Percentiles rank a stretch among this genome's conserved stretches.
phyloP scores from a whole-genome alignment of 2,113 vertebrate genomes.

The Poecilia latipinna region DNA sequence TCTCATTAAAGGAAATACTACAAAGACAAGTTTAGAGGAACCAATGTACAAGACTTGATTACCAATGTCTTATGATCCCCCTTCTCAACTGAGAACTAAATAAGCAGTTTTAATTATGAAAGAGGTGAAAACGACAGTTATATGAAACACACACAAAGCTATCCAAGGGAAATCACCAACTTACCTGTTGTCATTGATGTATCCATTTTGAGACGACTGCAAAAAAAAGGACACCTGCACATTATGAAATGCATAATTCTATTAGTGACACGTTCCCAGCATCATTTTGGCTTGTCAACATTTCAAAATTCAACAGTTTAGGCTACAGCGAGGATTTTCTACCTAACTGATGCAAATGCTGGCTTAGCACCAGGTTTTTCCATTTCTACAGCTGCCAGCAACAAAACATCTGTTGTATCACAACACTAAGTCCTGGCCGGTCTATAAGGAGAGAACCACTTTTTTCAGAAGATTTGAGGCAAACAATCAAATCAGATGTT shows the following conservation, averaged over 20 bases:
- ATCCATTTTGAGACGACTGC: conserved; percentile 97
- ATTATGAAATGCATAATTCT: conserved; percentile 74
- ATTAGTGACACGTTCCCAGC: conserved; percentile 4
- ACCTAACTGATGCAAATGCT: neutral
- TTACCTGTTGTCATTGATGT: conserved; percentile 97
- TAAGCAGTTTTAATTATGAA: conserved; percentile 3
- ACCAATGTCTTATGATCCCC: neutral
- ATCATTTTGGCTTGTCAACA: neutral
- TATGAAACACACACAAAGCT: conserved; percentile 1
- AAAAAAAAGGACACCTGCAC: conserved; percentile 81
- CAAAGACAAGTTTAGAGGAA: neutral
- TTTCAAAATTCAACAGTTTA: neutral
- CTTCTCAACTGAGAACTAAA: conserved; percentile 15
- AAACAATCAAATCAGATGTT: too few species aligned
- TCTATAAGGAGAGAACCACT: too few species aligned
- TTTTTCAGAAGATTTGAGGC: too few species aligned
- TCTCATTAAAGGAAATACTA: neutral
- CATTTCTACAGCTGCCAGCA: neutral
- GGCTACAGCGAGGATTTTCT: neutral
- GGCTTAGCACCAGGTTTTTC: neutral
- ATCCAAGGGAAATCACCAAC: conserved; percentile 53
- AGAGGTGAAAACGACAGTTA: conserved; percentile 9
- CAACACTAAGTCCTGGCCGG: too few species aligned
- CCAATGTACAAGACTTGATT: neutral
- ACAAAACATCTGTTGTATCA: neutral